Base-by-base conservation (phyloP, 2,797 vertebrate species). In the Myotis vivesi region DNA sequence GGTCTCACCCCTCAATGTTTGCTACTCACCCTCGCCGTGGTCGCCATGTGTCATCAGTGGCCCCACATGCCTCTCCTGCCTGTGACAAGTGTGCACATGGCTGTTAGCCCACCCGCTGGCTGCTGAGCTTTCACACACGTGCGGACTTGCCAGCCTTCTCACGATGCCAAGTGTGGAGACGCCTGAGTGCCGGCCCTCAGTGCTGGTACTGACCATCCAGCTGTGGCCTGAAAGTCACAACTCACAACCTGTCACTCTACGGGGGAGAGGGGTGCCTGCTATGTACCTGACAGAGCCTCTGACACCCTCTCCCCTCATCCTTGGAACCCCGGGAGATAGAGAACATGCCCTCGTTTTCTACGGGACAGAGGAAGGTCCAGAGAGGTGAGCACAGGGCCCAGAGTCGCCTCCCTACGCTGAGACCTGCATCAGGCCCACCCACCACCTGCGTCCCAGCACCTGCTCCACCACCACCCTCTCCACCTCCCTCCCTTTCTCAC, bases 371-470 rank as follows among this genome's bases (percentile, higher is more conserved):
- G 5, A 30, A 22, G 36, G 22, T 19, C 57, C 25, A 2, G 9
- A 62, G 51, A 57, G 57, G 23, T 13, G 16, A 6, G 38, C 2
- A 28, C 20, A 16, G 1, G 19, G 82, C 17, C 41, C 17, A 3
- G 49, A 33, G 7, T 23, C 0, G 0, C 13, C 19, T 1, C 49
- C 28, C 51, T 4, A 4, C n/a, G 2, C 6, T 20, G 51, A 87
- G 30, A 8, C 33, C 5, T 22, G 72, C 68, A 20, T 20, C 73
- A 53, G 57, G 41, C 0, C 72, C 30, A 0, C 0, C 72, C 25
- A 0, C n/a, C 20, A 13, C 23, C 69, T 73, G 30, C 4, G 0
- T 1, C 71, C 30, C 2, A 1, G 0, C 20, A 2, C 1, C 17
- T 12, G 68, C 25, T 19, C 53, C 64, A 2, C 25, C 69, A 20